A percentile compares a stretch with the other conserved stretches of the same genome.
These are phyloP conservation scores for Takifugu rubripes DNA, from an alignment of 2,797 vertebrate species.

Conservation along the genomic window DNA sequence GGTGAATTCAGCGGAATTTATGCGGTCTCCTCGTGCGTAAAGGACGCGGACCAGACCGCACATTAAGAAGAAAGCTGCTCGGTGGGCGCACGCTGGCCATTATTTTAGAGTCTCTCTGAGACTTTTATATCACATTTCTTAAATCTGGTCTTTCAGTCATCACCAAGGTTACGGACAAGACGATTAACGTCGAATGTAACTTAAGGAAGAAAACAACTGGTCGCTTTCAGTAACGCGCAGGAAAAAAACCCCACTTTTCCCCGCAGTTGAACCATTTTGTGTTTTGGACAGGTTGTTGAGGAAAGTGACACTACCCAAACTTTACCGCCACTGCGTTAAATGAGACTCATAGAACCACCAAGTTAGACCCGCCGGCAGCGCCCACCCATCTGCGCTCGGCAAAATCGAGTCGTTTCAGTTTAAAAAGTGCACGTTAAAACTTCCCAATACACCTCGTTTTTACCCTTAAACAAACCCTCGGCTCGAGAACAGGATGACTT, in stretches of 20 bases:
- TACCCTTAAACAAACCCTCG: no score
- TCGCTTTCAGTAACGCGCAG: no score
- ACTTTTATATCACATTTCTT: no score
- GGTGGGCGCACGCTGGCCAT: no score
- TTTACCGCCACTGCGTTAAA: not conserved
- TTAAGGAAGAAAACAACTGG: no score
- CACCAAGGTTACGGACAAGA: no score
- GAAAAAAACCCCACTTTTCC: no score
- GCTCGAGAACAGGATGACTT: not conserved
- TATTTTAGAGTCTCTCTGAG: no score
- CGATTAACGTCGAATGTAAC: no score
- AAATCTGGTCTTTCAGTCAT: no score
- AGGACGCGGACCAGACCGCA: slow-evolving; percentile 8
- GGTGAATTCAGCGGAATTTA: no score
- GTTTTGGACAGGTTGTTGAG: not conserved
- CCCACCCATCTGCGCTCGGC: not conserved
- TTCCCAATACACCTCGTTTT: not conserved
- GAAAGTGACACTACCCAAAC: not conserved
- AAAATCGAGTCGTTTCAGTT: not conserved
- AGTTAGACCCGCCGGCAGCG: not conserved
- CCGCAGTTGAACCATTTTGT: not conserved
- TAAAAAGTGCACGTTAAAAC: no score
- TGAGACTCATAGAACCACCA: not conserved
- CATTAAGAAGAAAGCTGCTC: not conserved
- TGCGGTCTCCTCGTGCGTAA: slow-evolving; percentile 16